Percentiles rank a stretch among this genome's conserved stretches.
These are phyloP conservation scores for Lacanobia wlatinum DNA, from an alignment of 2,888 invertebrate species.

Conservation along the genomic window DNA sequence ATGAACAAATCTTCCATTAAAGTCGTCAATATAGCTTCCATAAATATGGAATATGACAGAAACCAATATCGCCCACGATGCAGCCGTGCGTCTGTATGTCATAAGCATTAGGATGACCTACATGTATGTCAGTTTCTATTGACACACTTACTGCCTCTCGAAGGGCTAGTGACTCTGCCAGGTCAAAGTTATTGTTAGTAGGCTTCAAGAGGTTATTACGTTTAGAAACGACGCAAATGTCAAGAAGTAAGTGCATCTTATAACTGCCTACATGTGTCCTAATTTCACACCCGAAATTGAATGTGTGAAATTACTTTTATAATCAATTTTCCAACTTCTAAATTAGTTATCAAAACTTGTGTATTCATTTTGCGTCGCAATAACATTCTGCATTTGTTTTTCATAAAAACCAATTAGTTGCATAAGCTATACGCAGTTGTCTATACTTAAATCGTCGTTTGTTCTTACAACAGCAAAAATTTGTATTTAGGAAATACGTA, in stretches of 20 bases:
- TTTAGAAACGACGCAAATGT: constrained; percentile 14
- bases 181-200: constrained; percentile 57
- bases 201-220: constrained; percentile 51
- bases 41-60: constrained; percentile 48
- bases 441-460: background rate
- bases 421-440: background rate
- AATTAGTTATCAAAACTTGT: constrained; percentile 10
- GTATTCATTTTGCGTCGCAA: constrained; percentile 13
- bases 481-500: background rate
- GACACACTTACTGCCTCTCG: constrained; percentile 54
- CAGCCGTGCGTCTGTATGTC: constrained; percentile 46
- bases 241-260: constrained; percentile 13
- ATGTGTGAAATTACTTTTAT: constrained; percentile 40
- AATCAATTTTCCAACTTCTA: constrained; percentile 44
- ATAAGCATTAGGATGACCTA: constrained; percentile 56
- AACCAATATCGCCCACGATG: constrained; percentile 53
- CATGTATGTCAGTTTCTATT: constrained; percentile 57
- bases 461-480: background rate
- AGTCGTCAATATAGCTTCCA: constrained; percentile 21
- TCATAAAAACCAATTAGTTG: constrained; percentile 6
- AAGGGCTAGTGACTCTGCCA: constrained; percentile 48
- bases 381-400: background rate
- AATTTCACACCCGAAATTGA: constrained; percentile 29
- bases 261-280: constrained; percentile 26
- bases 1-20: constrained; percentile 15